Evolutionary conservation across 2,113 vertebrate genomes (phyloP).

Genomic region (Leptobrachium leishanense): DNA sequence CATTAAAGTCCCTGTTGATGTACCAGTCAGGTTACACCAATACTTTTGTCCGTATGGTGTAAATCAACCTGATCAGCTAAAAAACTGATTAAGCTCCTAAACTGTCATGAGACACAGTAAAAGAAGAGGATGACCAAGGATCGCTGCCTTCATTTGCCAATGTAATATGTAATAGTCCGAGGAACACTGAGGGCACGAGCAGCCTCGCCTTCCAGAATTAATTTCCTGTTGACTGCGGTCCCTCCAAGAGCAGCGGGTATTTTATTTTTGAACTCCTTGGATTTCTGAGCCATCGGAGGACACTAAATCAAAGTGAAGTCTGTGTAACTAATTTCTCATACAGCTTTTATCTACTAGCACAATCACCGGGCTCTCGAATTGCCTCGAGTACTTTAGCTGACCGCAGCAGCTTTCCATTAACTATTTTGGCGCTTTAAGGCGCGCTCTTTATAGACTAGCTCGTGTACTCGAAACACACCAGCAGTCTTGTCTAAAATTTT

Average conservation of each 20-base stretch:
- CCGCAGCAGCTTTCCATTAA: slow-evolving; percentile 42
- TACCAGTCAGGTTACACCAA: too few species aligned
- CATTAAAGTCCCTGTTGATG: too few species aligned
- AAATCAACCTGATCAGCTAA: too few species aligned
- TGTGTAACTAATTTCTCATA: slow-evolving; percentile 45
- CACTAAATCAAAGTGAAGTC: slow-evolving; percentile 46
- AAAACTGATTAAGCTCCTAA: too few species aligned
- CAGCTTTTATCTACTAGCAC: slow-evolving; percentile 44
- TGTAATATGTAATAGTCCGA: not conserved
- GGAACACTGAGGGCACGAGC: not conserved
- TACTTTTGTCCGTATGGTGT: too few species aligned
- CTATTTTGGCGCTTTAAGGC: slow-evolving; percentile 29
- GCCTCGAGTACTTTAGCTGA: slow-evolving; percentile 36
- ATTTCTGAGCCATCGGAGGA: slow-evolving; percentile 29
- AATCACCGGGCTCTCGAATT: slow-evolving; percentile 40
- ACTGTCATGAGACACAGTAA: too few species aligned
- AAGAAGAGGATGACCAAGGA: not conserved
- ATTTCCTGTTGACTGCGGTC: slow-evolving; percentile 31
- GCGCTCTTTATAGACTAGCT: slow-evolving; percentile 21
- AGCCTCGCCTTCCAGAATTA: slow-evolving; percentile 20
- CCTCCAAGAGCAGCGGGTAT: slow-evolving; percentile 19
- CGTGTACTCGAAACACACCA: slow-evolving; percentile 11
- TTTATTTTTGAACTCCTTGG: slow-evolving; percentile 38
- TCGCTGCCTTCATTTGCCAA: slow-evolving; percentile 23
- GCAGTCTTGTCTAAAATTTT: slow-evolving; percentile 12